Conservation (phyloP, 2,113 vertebrate species). For the Sclerurus mexicanus region DNA sequence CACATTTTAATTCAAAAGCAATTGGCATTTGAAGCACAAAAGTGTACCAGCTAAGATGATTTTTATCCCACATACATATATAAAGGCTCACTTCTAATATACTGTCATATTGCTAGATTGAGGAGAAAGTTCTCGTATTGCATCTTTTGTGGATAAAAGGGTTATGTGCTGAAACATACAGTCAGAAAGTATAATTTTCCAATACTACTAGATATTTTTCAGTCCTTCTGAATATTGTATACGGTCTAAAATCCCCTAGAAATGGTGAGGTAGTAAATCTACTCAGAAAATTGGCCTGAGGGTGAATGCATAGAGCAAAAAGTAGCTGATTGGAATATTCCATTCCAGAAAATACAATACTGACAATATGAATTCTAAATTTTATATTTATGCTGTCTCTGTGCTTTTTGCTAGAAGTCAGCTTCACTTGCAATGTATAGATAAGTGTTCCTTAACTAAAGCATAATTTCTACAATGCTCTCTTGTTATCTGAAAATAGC, state of each 20-base stretch:
- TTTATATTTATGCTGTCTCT: background rate
- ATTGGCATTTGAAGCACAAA: background rate
- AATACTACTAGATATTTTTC: background rate
- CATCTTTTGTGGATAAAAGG: background rate
- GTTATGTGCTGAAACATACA: background rate
- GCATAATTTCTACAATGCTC: background rate
- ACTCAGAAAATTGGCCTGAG: background rate
- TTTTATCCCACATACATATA: background rate
- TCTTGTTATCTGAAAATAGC: background rate
- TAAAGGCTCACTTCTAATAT: background rate
- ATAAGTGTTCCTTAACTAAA: background rate
- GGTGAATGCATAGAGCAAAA: background rate
- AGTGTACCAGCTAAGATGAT: background rate
- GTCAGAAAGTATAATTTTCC: background rate
- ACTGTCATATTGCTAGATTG: background rate
- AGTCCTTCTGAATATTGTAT: background rate
- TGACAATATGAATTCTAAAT: background rate
- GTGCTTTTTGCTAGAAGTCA: background rate
- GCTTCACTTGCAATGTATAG: background rate
- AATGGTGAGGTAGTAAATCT: background rate
- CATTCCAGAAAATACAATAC: background rate
- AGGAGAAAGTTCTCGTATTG: background rate
- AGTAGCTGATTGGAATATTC: background rate
- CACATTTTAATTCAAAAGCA: background rate
- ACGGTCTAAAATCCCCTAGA: background rate